Evolutionary conservation across 2,888 invertebrate genomes (phyloP), one percentile per base, ranked within the genome.

Genomic region (Cyclophora albipunctata): DNA sequence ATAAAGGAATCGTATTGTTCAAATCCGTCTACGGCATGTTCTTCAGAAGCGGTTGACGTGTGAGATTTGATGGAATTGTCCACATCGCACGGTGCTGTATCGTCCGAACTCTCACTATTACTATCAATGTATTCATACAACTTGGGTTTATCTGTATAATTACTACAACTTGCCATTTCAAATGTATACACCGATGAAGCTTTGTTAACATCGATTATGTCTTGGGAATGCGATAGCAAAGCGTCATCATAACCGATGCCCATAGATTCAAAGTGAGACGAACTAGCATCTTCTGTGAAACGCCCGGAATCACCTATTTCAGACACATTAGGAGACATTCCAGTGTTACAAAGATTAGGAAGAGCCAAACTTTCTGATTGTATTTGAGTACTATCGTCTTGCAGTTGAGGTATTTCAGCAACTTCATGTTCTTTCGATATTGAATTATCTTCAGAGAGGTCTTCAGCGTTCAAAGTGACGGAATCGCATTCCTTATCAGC

Each of bases 1-100:
- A 89, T 81, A 68, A 86, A 86, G 58, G 89, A 89, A 66, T 89
- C 89, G 59, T 89, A 89, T 60, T 89, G 89, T 58, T 89, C 89
- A 57, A 78, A 81, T 63, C 71, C 71, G 59, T 85, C 86, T 52
- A 78, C 60, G 40, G 73, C 64, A 34, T 70, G 65, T 47, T 81
- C 81, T n/a, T 80, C 80, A 3, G 58, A 45, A 34, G 70, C 69
- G 7, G 62, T 52, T 46, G 64, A 55, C 49, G 66, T 60, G 3
- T 33, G 34, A 34, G 6, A 5, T 35, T 35, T 40, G 45, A n/a
- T 46, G 2, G 52, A 45, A 50, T 64, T 60, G 41, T 77, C 72
- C 33, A 61, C 65, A 49, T 84, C 84, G 58, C 81, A 81, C 2
- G 82, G 73, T 3, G 81, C 83, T n/a, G 85, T 84, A 47, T 72